Base-by-base conservation (phyloP, 2,797 vertebrate genomes). In the Tragopan temminckii region DNA sequence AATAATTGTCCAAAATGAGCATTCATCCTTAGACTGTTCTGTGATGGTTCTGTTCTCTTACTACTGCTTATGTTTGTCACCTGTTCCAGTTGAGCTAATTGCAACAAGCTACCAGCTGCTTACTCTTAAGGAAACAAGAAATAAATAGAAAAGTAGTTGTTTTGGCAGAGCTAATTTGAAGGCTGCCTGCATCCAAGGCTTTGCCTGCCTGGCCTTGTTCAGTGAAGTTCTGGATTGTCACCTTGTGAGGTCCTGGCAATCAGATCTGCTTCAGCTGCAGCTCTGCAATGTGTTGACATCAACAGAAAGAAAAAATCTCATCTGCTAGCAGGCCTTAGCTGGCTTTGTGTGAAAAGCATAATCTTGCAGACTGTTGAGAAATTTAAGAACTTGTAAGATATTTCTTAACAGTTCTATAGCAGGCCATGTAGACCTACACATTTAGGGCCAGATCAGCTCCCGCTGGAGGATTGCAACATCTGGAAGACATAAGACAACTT, bases 151-250 rank as follows among this genome's bases (percentile, higher is more conserved):
- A 85, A 79, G 25, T 42, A 62, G 33, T 40, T 52, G 81, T 3
- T 70, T 85, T 48, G 89, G 36, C 75, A 66, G 69, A 52, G 38
- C 43, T 83, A 70, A 71, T 61, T 83, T 64, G 90, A 84, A 94
- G 61, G 18, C 35, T 1, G 2, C 19, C 18, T 58, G n/a, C 46
- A 80, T 31, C 78, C n/a, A 79, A 91, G 53, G 23, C 17, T 91
- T 38, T 42, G 82, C 40, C 43, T 83, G 50, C 64, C 75, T 69
- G 27, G 33, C 48, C 40, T 66, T 69, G 77, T 29, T 87, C 53
- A 46, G 1, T 38, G 55, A 90, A 55, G 29, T 74, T 78, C 63
- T 43, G 43, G 4, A 38, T 63, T 93, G 58, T 85, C 52, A 86
- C 67, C 46, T 81, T 46, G 21, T 3, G 6, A 86, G 67, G 29